Conservation (phyloP, 2,888 invertebrate species). For the Polymixis flavicincta region DNA sequence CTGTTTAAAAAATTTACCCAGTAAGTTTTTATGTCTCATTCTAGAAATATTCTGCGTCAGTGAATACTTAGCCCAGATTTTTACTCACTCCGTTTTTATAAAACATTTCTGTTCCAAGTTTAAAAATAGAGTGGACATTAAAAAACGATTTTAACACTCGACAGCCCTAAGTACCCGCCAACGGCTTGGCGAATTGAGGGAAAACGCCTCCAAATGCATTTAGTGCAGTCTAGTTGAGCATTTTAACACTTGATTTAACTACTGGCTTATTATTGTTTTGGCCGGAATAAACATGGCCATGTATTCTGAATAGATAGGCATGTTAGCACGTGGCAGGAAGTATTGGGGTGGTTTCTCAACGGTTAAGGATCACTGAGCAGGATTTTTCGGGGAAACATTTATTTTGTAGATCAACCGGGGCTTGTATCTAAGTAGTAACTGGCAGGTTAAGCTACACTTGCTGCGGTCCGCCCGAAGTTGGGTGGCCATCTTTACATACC, state of each 20-base stretch:
- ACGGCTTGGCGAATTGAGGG: constrained; percentile 71
- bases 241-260: constrained; percentile 73
- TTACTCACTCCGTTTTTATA: constrained; percentile 13
- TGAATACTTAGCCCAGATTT: constrained; percentile 13
- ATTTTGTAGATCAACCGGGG: neutral
- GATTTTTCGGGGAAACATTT: neutral
- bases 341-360: neutral
- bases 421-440: too few species aligned
- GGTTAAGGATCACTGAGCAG: neutral
- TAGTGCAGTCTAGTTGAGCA: constrained; percentile 74
- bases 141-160: constrained; percentile 47
- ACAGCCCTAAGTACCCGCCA: constrained; percentile 73
- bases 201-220: constrained; percentile 79
- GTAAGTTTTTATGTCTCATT: neutral
- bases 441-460: too few species aligned
- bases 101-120: constrained; percentile 37
- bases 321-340: neutral
- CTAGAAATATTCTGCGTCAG: neutral
- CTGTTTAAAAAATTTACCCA: too few species aligned
- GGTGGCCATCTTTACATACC: too few species aligned
- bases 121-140: constrained; percentile 43
- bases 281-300: constrained; percentile 57
- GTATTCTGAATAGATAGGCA: constrained; percentile 46
- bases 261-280: constrained; percentile 67
- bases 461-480: too few species aligned